phyloP scores from a whole-genome alignment of 1,140 invertebrate species.

The Chironomus striatipennis region DNA sequence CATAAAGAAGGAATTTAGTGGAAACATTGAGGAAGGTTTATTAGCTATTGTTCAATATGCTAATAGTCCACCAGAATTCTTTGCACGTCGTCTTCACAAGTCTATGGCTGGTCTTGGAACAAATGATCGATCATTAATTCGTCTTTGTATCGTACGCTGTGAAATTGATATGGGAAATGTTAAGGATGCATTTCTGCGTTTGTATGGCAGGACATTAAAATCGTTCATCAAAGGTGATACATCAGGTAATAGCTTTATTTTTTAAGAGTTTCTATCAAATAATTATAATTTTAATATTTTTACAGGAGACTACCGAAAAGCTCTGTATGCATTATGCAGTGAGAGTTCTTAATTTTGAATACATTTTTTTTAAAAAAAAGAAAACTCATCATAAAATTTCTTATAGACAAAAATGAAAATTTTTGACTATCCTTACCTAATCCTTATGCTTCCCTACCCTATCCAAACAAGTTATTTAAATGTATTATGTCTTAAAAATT shows the following conservation, averaged over 20 bases:
- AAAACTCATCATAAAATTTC: too few species aligned
- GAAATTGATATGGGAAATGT: slow-evolving; percentile 65
- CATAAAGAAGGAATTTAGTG: slow-evolving; percentile 53
- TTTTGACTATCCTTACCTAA: too few species aligned
- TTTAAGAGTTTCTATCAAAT: too few species aligned
- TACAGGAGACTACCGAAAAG: slow-evolving; percentile 39
- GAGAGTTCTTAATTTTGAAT: slow-evolving; percentile 32
- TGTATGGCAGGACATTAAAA: slow-evolving; percentile 59
- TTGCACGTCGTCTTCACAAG: slow-evolving; percentile 58
- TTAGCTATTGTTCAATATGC: slow-evolving; percentile 48
- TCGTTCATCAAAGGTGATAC: slow-evolving; percentile 40
- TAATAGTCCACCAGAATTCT: slow-evolving; percentile 47
- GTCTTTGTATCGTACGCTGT: slow-evolving; percentile 62
- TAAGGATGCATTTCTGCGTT: slow-evolving; percentile 56
- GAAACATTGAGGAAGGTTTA: slow-evolving; percentile 52
- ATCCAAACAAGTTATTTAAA: too few species aligned
- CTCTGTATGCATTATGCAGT: slow-evolving; percentile 37
- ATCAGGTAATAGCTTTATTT: neutral
- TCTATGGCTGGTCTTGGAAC: too few species aligned
- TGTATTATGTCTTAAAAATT: too few species aligned
- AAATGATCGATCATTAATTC: slow-evolving; percentile 59
- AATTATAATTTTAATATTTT: neutral
- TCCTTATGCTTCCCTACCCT: too few species aligned
- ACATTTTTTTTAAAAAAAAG: too few species aligned
- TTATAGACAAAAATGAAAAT: too few species aligned